Evolutionary conservation across 2,888 invertebrate species (phyloP).

Genomic region (Hirtodrosophila trivittata): DNA sequence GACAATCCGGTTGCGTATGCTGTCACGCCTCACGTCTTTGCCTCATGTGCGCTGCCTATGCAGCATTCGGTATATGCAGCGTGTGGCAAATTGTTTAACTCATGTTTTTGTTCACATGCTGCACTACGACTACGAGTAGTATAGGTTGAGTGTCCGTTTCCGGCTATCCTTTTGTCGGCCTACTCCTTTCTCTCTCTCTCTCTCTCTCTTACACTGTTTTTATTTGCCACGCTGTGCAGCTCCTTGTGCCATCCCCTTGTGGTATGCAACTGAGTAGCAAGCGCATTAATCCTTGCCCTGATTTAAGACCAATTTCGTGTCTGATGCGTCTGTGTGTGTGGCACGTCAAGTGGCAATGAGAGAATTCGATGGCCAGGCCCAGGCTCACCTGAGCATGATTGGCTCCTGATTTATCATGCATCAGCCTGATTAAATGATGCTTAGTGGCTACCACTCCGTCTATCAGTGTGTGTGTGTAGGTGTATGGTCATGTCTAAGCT

Average conservation of each 20-base stretch:
- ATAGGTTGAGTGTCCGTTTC: constrained; percentile 12
- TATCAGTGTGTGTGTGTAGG: constrained; percentile 1
- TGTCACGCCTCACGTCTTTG: constrained; percentile 89
- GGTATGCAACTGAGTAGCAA: constrained; percentile 33
- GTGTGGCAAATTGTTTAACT: constrained; percentile 86
- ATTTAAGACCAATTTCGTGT: constrained; percentile 71
- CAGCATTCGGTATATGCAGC: constrained; percentile 84
- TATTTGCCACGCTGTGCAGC: too few relatives aligned
- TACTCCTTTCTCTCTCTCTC: constrained; percentile 16
- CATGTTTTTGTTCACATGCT: constrained; percentile 85
- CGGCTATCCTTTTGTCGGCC: constrained; percentile 12
- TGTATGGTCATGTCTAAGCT: constrained; percentile 26
- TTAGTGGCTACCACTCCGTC: constrained; percentile 51
- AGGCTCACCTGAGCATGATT: constrained; percentile 49
- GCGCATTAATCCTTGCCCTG: constrained; percentile 75
- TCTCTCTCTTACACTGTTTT: background rate
- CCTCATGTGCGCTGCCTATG: constrained; percentile 88
- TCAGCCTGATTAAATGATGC: constrained; percentile 72
- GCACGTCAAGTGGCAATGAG: constrained; percentile 52
- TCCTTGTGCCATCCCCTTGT: constrained; percentile 6
- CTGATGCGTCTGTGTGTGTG: constrained; percentile 32
- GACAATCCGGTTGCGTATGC: constrained; percentile 91
- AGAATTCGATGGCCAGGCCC: constrained; percentile 10
- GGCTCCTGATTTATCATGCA: constrained; percentile 75
- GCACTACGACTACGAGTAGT: constrained; percentile 81